Base-by-base conservation (phyloP, 2,113 vertebrate genomes). In the Passer montanus region DNA sequence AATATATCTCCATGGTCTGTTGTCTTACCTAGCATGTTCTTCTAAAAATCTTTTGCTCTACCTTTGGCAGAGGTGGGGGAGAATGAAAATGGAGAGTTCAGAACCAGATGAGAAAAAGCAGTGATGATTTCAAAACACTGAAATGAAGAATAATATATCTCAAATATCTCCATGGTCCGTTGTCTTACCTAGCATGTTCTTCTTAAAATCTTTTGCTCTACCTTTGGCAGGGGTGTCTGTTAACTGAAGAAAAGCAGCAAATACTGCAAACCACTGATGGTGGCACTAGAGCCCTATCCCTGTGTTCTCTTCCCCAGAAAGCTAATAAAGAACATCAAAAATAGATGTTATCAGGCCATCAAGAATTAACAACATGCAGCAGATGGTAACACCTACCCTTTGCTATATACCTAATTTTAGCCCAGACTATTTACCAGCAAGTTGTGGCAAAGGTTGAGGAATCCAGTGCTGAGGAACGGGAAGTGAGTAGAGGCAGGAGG, bases 341-440 rank as follows among this genome's bases (percentile, higher is more conserved):
- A 93, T 95, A 92, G 83, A 88, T 87, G 60, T 60, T 92, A 90
- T 92, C 85, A 56, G 95, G 64, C 95, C 90, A 94, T 93, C 88
- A 89, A 17, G 95, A 92, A 93, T 93, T 94, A 95, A 86, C 90
- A 92, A 93, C 90, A 90, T 30, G 76, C 73, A 90, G 83, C 96
- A 96, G 95, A 96, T 96, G 95, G 95, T 86, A 88, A 96, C 85
- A 94, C 95, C 93, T 91, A 87, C 90, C 92, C 79, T 93, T 96
- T 96, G 93, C 85, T 89, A 7, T 53, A 49, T 27, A 64, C 27
- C 90, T 94, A 93, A 93, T 95, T 96, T 96, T 96, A 97, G 85
- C 76, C 82, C 88, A 95, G 92, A 94, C 90, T 94, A 46, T 95
- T 96, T 95, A 93, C 90, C 92, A 95, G 90, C 82, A 91, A 93